phyloP scores from a whole-genome alignment of 2,797 vertebrate genomes.

The Sebastes vulpes region DNA sequence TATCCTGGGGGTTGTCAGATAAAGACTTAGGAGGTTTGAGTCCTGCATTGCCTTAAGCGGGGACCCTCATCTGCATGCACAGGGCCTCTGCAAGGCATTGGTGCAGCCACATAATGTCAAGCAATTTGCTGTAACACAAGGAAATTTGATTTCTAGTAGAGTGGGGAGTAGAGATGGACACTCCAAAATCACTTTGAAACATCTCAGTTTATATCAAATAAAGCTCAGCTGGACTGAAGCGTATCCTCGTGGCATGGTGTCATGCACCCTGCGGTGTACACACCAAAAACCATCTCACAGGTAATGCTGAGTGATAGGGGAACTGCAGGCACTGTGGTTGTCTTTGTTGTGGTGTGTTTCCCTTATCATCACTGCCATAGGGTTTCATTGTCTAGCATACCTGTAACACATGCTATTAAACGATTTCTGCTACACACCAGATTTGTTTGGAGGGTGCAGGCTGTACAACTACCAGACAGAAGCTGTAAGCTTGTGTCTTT shows the following conservation, averaged over 20 bases:
- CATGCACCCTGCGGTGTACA: conserved; percentile 9
- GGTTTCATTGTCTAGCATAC: background rate
- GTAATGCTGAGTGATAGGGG: conserved; percentile 45
- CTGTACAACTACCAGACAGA: background rate
- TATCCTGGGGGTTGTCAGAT: conserved; percentile 77
- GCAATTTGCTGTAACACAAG: conserved; percentile 77
- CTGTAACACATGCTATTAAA: background rate
- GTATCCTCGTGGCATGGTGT: conserved; percentile 32
- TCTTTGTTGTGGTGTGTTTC: conserved; percentile 16
- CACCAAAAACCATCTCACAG: conserved; percentile 19
- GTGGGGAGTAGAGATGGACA: conserved; percentile 38
- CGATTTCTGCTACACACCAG: background rate
- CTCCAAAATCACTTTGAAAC: conserved; percentile 59
- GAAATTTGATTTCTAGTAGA: conserved; percentile 69
- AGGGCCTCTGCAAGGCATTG: conserved; percentile 54
- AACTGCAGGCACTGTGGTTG: conserved; percentile 7
- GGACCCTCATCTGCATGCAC: conserved; percentile 80
- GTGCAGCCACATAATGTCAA: conserved; percentile 78
- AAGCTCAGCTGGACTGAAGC: conserved; percentile 50
- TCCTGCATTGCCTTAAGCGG: conserved; percentile 74
- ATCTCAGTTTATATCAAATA: conserved; percentile 58
- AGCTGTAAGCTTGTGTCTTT: background rate
- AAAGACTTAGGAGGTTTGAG: conserved; percentile 82
- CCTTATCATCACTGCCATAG: background rate
- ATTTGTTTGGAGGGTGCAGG: background rate